Percentiles rank a stretch among this genome's conserved stretches.
Conservation (phyloP, 2,888 invertebrate species). For the Rhagium mordax region DNA sequence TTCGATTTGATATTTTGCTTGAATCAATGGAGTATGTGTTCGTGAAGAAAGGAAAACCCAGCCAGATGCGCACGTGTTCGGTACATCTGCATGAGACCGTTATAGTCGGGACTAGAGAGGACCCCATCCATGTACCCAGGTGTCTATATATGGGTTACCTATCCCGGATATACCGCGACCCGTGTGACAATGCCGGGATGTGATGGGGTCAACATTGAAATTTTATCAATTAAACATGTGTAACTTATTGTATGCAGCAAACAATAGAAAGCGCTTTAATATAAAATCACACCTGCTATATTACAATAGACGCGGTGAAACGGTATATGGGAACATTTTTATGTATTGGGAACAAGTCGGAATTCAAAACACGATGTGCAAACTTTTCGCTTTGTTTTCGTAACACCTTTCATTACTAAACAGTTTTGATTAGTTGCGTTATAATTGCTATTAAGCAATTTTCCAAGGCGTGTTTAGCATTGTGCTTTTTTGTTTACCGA, state of each 20-base stretch:
- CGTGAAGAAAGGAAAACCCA: constrained; percentile 52
- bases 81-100: constrained; percentile 62
- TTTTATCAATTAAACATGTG: constrained; percentile 48
- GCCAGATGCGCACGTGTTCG: constrained; percentile 64
- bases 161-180: constrained; percentile 49
- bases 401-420: constrained; percentile 37
- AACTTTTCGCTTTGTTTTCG: constrained; percentile 28
- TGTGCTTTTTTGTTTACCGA: not conserved
- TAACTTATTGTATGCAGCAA: constrained; percentile 41
- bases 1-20: constrained; percentile 28
- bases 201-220: constrained; percentile 38
- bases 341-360: constrained; percentile 33
- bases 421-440: constrained; percentile 6
- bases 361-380: constrained; percentile 26
- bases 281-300: constrained; percentile 50
- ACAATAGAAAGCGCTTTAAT: constrained; percentile 40
- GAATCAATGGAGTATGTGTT: constrained; percentile 47
- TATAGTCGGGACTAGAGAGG: constrained; percentile 49
- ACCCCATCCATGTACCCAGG: constrained; percentile 56
- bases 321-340: constrained; percentile 37
- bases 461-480: constrained; percentile 32
- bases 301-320: constrained; percentile 40
- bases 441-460: constrained; percentile 28
- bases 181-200: constrained; percentile 17
- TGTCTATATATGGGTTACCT: constrained; percentile 52